Percentiles rank a stretch among this genome's conserved stretches.
phyloP scores from a whole-genome alignment of 2,113 vertebrate species.

The Grammomys dolichurus region DNA sequence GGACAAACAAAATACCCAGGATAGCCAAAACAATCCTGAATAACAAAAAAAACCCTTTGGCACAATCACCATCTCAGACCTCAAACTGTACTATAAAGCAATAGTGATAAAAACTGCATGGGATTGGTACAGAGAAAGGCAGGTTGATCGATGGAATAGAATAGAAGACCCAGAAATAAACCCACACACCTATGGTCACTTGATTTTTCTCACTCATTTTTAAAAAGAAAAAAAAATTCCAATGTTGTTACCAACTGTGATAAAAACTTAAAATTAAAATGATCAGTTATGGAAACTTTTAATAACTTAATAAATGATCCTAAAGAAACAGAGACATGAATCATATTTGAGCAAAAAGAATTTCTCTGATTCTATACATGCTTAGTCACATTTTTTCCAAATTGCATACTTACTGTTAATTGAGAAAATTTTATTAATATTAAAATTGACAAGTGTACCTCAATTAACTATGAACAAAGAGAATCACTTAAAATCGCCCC shows the following conservation, averaged over 20 bases:
- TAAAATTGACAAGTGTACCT: conserved; percentile 11
- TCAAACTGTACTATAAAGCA: neutral
- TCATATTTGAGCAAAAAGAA: neutral
- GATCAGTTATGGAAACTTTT: neutral
- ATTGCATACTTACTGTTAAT: neutral
- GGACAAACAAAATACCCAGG: neutral
- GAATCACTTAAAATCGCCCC: neutral
- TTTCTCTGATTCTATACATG: neutral
- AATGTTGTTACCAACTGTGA: neutral
- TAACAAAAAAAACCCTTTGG: neutral
- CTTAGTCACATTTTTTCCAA: conserved; percentile 8
- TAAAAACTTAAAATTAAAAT: neutral
- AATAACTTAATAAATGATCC: neutral
- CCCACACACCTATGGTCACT: neutral
- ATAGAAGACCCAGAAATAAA: neutral
- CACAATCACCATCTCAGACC: neutral
- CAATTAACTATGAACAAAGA: neutral
- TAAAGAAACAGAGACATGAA: conserved; percentile 2
- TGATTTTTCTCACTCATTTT: neutral
- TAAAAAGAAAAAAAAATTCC: conserved; percentile 11
- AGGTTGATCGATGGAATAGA: neutral
- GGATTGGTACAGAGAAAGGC: neutral
- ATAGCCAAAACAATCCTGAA: neutral
- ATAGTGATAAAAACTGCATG: neutral
- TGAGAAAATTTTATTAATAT: neutral